Base-by-base conservation (phyloP, 1,140 invertebrate genomes). In the Euglossa dilemma region DNA sequence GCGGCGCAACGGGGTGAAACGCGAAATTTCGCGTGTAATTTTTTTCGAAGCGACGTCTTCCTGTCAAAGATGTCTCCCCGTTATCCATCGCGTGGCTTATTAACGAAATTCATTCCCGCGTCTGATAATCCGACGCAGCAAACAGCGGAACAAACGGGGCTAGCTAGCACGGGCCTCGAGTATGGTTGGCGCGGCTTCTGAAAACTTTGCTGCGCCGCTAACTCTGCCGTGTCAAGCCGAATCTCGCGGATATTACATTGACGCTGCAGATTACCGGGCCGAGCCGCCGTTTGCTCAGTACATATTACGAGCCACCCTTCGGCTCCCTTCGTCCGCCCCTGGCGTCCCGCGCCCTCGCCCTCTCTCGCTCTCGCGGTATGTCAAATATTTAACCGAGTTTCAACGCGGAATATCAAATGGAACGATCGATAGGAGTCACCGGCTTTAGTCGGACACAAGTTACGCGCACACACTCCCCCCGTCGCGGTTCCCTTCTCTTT, bases 371-470 rank as follows among this genome's bases (percentile, higher is more conserved):
- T 83, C 82, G 83, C 82, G 89, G 79, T 84, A 90, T 89, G 89
- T 89, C 89, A 90, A 90, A 90, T 90, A 90, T 90, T 90, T 90
- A 90, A 90, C 89, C 87, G 87, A 90, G 88, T 90, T 90, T 87
- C 89, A 89, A 89, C 87, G 85, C 79, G 89, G 88, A 90, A 90
- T 90, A 89, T 89, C 89, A 89, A 90, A 90, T 89, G 83, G 78
- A 72, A 77, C 82, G 89, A 90, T 90, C 89, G 89, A 90, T 90
- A 87, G 64, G 81, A 90, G 87, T 84, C 89, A 82, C 77, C 61
- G 66, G 78, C 84, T 87, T 89, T 73, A 77, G 75, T 88, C 64
- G 73, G 70, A 88, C 80, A 45, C 76, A 56, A 77, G 76, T 74
- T 86, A 52, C 78, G 36, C 73, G 36, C 79, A 54, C 63, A 45